These are phyloP conservation scores for Drosophila triauraria DNA, from an alignment of 1,140 invertebrate genomes.

Conservation along the genomic window DNA sequence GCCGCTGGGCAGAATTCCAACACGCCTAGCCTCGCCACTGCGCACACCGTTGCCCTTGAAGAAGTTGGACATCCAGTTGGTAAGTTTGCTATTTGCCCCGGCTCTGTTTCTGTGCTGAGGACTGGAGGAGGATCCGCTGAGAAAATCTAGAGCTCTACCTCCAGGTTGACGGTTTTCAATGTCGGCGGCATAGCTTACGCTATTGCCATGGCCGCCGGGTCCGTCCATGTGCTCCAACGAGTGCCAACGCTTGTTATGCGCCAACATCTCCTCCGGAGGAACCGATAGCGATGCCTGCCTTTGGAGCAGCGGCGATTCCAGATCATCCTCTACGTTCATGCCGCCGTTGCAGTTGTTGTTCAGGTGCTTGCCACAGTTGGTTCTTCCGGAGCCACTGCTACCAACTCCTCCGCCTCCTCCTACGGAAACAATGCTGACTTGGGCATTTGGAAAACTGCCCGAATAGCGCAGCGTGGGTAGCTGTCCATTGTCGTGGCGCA, in stretches of 20 bases:
- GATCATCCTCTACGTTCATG: conserved; percentile 84
- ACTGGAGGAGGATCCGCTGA: conserved; percentile 15
- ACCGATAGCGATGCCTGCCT: conserved; percentile 85
- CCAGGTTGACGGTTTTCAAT: conserved; percentile 60
- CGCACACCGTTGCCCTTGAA: conserved; percentile 62
- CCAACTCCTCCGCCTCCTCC: conserved; percentile 70
- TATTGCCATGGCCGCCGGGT: conserved; percentile 80
- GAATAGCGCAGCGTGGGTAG: conserved; percentile 61
- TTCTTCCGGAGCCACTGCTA: conserved; percentile 25
- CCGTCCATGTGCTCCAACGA: conserved; percentile 89
- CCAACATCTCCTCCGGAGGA: conserved; percentile 85
- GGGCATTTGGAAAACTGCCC: conserved; percentile 63
- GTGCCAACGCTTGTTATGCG: conserved; percentile 89
- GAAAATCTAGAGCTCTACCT: conserved; percentile 12
- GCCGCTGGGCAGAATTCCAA: conserved; percentile 65
- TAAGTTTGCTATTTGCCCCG: conserved; percentile 43
- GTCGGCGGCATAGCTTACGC: conserved; percentile 78
- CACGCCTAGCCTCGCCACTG: conserved; percentile 62
- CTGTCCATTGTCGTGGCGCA: conserved; percentile 72
- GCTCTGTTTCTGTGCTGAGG: conserved; percentile 30
- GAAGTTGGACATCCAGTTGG: conserved; percentile 67
- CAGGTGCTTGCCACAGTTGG: conserved; percentile 82
- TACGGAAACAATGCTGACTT: conserved; percentile 63
- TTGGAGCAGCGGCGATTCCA: conserved; percentile 87
- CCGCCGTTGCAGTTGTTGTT: conserved; percentile 86